Evolutionary conservation across 1,140 invertebrate species (phyloP), one percentile per base, ranked within the genome.

Genomic region (Penaeus indicus): DNA sequence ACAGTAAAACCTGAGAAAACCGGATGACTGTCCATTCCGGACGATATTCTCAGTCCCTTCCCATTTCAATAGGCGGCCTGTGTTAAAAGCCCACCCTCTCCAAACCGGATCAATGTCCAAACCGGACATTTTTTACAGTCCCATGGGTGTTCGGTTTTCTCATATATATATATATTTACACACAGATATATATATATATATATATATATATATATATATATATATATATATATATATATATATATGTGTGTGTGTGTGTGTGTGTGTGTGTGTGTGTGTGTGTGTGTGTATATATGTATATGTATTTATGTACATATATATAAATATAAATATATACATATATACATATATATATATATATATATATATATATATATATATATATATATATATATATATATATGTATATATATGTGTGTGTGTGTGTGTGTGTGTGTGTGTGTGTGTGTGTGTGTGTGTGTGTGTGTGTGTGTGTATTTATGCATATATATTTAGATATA

Each of bases 191-290:
- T 69, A 22, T 69, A 69, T 69, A 69, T 22, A 69, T 69, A 69
- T 69, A 21, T 69, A n/a, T 69, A n/a, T 69, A n/a, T 18, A n/a
- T 22, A n/a, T 69, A 69, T 69, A n/a, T n/a, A 69, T 69, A 69
- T 69, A 3, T 69, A n/a, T 69, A 21, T 22, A 69, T 69, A n/a
- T 69, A 69, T 69, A 69, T 69, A 69, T 22, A 22, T 69, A 69
- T 32, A 32, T 32, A 32, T 32, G 2, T 32, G 2, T 32, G 2
- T 32, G 2, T 32, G 2, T 32, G 2, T 69, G 32, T n/a, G 22
- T 69, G 22, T 27, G 22, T 69, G 22, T 69, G 22, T 69, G 22
- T 22, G 22, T 69, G 22, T 69, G 22, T 22, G 1, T 69, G 22
- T 69, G 1, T 69, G 22, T 69, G 22, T 69, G 22, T 69, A 69